Evolutionary conservation across 2,888 invertebrate genomes (phyloP).

Genomic region (Tachystola acroxantha): DNA sequence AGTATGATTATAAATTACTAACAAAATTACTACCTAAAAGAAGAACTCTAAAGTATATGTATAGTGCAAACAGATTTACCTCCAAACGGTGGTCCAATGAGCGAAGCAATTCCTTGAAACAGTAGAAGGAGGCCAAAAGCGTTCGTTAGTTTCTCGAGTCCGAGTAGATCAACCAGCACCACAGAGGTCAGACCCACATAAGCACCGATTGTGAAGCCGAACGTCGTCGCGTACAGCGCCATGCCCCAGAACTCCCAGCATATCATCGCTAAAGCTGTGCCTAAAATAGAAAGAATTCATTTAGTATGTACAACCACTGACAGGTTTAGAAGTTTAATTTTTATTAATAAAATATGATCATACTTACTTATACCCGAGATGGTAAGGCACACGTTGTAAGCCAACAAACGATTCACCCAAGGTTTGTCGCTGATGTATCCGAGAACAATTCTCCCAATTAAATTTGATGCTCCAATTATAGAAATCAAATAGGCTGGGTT

Average conservation of each 20-base stretch:
- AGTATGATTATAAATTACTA: too few relatives aligned
- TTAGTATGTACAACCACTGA: too few relatives aligned
- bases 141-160: slow-evolving; percentile 95
- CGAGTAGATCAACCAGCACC: slow-evolving; percentile 94
- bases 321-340: too few relatives aligned
- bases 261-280: slow-evolving; percentile 88
- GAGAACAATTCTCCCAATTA: slow-evolving; percentile 91
- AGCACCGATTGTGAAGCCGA: slow-evolving; percentile 95
- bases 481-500: slow-evolving; percentile 86
- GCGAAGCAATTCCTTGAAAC: slow-evolving; percentile 95
- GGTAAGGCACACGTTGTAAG: slow-evolving; percentile 93
- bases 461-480: slow-evolving; percentile 91
- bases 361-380: slow-evolving; percentile 91
- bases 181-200: slow-evolving; percentile 98
- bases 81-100: slow-evolving; percentile 95
- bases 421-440: slow-evolving; percentile 93
- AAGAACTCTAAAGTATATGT: too few relatives aligned
- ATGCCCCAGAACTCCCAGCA: slow-evolving; percentile 86
- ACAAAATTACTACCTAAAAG: too few relatives aligned
- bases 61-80: too few relatives aligned
- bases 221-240: slow-evolving; percentile 86
- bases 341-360: too few relatives aligned
- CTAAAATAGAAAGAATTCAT: slow-evolving; percentile 75
- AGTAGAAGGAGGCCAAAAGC: slow-evolving; percentile 95
- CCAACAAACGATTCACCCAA: slow-evolving; percentile 92